Evolutionary conservation across 2,113 vertebrate genomes (phyloP).

Genomic region (Rana temporaria): DNA sequence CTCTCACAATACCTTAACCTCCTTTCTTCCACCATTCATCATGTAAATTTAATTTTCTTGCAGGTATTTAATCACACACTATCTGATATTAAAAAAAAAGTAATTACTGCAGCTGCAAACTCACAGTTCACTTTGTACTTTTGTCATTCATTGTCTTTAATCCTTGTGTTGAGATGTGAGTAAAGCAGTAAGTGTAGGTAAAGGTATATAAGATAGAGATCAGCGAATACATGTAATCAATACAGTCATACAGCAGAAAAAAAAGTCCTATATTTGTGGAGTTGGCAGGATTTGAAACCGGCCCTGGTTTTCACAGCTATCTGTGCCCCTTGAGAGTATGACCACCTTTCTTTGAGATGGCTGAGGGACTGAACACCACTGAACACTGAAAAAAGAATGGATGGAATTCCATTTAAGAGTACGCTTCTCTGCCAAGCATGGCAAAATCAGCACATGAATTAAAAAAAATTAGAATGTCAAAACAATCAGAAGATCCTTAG

Average conservation of each 20-base stretch:
- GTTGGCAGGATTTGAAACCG: too few species aligned
- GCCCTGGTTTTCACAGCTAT: too few species aligned
- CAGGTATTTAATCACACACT: conserved; percentile 92
- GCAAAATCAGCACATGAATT: too few species aligned
- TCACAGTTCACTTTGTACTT: conserved; percentile 67
- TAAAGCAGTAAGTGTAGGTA: background rate
- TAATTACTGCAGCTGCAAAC: conserved; percentile 86
- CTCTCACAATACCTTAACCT: conserved; percentile 85
- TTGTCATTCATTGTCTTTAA: conserved; percentile 63
- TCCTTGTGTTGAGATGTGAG: conserved; percentile 3
- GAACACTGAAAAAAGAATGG: too few species aligned
- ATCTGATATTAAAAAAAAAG: conserved; percentile 84
- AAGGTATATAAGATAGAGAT: background rate
- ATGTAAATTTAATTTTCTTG: conserved; percentile 90
- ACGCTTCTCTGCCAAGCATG: too few species aligned
- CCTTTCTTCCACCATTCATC: conserved; percentile 85
- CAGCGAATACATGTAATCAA: background rate
- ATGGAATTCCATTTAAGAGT: too few species aligned
- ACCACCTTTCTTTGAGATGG: too few species aligned
- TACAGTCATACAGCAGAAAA: background rate
- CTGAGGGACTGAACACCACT: too few species aligned
- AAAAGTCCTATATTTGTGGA: too few species aligned
- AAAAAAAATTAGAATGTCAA: too few species aligned
- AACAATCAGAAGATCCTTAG: too few species aligned
- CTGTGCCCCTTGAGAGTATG: too few species aligned